Evolutionary conservation across 2,888 invertebrate species (phyloP).

Genomic region (Pelosia muscerda): DNA sequence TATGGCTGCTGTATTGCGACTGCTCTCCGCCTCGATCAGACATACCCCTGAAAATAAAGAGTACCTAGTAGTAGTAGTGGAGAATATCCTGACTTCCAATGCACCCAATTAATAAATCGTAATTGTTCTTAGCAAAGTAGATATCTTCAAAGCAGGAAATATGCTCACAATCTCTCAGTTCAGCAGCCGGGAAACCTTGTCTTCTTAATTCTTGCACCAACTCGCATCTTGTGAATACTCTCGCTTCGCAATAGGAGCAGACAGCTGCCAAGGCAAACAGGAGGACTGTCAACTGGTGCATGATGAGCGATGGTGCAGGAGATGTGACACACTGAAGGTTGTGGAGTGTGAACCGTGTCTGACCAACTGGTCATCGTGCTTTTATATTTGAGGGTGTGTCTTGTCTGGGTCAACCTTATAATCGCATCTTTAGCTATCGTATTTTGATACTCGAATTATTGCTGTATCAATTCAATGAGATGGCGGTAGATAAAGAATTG

Average conservation of each 20-base stretch:
- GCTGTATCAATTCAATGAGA: not conserved
- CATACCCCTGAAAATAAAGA: conserved; percentile 78
- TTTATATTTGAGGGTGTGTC: not conserved
- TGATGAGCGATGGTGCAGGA: not conserved
- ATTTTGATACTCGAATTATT: not conserved
- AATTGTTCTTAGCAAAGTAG: not conserved
- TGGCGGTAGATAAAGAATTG: not conserved
- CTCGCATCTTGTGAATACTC: conserved; percentile 55
- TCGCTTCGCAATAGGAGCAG: conserved; percentile 36
- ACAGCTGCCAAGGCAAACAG: conserved; percentile 18
- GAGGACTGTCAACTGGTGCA: not conserved
- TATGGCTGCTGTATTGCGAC: conserved; percentile 73
- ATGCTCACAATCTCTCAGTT: conserved; percentile 62
- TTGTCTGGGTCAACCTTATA: not conserved
- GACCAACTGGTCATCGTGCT: not conserved
- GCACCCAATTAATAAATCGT: not conserved
- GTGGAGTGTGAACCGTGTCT: conserved; percentile 1
- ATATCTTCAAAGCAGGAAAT: not conserved
- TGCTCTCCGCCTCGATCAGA: conserved; percentile 82
- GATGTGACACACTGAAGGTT: not conserved
- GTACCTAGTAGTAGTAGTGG: not conserved
- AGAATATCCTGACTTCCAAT: too few species aligned
- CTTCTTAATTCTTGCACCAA: conserved; percentile 56
- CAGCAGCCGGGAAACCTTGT: conserved; percentile 61
- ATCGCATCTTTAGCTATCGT: not conserved